Percentiles rank a stretch among this genome's conserved stretches.
These are phyloP conservation scores for Cuniculus paca DNA, from an alignment of 2,797 vertebrate species.

Conservation along the genomic window DNA sequence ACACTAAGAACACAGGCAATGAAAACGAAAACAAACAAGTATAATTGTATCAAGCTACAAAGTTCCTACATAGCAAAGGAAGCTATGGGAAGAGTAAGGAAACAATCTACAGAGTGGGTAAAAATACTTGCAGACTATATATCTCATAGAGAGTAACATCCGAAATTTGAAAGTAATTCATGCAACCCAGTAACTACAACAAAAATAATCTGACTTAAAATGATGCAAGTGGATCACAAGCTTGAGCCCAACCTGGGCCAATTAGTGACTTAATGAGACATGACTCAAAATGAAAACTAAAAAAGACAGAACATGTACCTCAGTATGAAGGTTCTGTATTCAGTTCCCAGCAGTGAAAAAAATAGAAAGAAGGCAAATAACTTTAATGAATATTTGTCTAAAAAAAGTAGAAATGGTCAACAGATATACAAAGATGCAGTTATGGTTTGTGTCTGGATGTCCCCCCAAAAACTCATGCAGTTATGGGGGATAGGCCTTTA, in stretches of 20 bases:
- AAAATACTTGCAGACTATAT: neutral
- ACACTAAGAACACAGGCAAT: neutral
- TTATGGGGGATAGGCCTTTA: too few relatives aligned
- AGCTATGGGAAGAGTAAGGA: neutral
- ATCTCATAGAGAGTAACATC: neutral
- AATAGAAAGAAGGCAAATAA: neutral
- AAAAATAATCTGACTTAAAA: neutral
- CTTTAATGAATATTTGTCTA: neutral
- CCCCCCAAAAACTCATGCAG: too few relatives aligned
- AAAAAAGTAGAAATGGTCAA: neutral
- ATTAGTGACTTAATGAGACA: neutral
- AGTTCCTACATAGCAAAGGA: neutral
- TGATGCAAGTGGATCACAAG: neutral
- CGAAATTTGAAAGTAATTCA: neutral
- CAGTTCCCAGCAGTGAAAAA: neutral
- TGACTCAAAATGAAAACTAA: neutral
- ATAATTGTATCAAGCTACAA: neutral
- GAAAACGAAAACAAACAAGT: neutral
- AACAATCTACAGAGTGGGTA: neutral
- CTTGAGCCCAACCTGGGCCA: neutral
- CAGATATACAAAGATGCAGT: neutral
- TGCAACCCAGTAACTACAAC: neutral
- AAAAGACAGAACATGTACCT: neutral
- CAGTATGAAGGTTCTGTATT: neutral
- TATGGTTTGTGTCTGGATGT: too few relatives aligned